Evolutionary conservation across 2,797 vertebrate genomes (phyloP).

Genomic region (Notoglanidium macrostoma): DNA sequence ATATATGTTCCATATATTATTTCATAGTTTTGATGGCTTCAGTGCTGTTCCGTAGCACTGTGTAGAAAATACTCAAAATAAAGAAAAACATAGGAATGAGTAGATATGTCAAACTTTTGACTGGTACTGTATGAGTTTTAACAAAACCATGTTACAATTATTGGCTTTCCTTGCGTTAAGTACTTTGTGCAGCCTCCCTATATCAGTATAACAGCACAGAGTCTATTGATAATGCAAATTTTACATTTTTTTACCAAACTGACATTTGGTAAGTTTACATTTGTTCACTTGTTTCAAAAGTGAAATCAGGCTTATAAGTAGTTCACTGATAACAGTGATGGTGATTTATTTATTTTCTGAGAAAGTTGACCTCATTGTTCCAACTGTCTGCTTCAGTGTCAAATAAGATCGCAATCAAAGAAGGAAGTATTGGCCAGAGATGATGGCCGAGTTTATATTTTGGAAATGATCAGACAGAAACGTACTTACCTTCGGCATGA

Average conservation of each 20-base stretch:
- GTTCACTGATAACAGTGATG: background rate
- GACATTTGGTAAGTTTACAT: background rate
- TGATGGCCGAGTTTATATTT: background rate
- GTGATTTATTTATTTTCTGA: constrained; percentile 1
- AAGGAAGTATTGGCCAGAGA: background rate
- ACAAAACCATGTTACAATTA: background rate
- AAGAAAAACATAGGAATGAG: no score
- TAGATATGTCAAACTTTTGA: no score
- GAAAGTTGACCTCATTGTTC: background rate
- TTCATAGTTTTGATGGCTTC: no score
- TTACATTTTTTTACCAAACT: no score
- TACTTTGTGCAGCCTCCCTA: background rate
- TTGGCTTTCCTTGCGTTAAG: background rate
- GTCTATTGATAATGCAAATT: background rate
- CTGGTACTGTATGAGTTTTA: background rate
- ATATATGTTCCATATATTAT: no score
- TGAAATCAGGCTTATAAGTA: background rate
- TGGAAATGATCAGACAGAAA: background rate
- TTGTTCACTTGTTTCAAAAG: background rate
- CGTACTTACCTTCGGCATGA: background rate
- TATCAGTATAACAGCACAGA: background rate
- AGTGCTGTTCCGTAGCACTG: no score
- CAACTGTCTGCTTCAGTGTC: background rate
- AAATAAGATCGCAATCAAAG: background rate
- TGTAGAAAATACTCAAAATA: background rate